These are phyloP conservation scores for Tipula vernalis DNA, from an alignment of 2,888 invertebrate genomes.

Conservation along the genomic window DNA sequence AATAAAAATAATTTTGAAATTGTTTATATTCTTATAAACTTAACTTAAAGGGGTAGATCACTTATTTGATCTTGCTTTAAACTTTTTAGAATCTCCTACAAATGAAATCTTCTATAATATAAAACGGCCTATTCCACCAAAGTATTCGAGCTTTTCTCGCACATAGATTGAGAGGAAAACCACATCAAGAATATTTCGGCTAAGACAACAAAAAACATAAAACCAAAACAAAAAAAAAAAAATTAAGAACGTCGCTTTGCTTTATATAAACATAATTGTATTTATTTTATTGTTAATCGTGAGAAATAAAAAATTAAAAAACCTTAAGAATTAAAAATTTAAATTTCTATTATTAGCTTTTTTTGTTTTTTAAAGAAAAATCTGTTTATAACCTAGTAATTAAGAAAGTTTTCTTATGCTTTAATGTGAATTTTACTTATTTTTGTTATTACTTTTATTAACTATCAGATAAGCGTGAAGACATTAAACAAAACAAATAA, in stretches of 20 bases:
- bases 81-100: neutral
- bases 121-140: neutral
- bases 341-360: neutral
- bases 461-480: neutral
- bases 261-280: neutral
- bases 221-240: neutral
- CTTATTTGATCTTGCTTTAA: neutral
- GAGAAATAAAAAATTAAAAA: neutral
- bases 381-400: neutral
- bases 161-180: neutral
- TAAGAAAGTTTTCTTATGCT: neutral
- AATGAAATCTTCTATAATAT: neutral
- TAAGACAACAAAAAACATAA: neutral
- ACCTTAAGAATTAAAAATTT: neutral
- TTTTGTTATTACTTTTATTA: neutral
- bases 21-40: neutral
- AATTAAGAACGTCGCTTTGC: neutral
- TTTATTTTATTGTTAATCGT: neutral
- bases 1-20: no score
- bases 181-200: neutral
- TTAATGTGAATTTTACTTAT: neutral
- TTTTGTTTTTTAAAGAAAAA: neutral
- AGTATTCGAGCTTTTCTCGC: neutral
- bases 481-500: neutral
- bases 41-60: neutral